phyloP scores from a whole-genome alignment of 2,888 invertebrate genomes.

The Noctua comes region DNA sequence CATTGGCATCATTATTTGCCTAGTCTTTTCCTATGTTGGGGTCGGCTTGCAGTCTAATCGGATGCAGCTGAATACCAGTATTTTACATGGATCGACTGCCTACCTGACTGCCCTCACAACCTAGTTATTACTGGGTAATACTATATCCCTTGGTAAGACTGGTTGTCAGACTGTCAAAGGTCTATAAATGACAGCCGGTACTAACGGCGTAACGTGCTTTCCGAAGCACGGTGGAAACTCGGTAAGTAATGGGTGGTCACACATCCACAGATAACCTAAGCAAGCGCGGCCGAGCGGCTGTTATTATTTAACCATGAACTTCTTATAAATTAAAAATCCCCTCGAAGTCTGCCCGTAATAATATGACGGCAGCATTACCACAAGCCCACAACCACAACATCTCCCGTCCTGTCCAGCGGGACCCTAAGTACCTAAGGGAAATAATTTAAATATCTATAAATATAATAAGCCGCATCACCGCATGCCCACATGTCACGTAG shows the following conservation, averaged over 20 bases:
- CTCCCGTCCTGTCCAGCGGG: slow-evolving; percentile 3
- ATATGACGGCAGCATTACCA: slow-evolving; percentile 9
- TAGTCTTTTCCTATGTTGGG: not conserved
- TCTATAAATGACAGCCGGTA: not conserved
- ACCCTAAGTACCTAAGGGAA: slow-evolving; percentile 19
- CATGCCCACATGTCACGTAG: slow-evolving; percentile 47
- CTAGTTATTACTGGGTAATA: too few species aligned
- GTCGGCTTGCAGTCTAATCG: too few species aligned
- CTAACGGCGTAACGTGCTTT: too few species aligned
- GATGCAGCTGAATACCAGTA: too few species aligned
- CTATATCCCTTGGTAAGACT: not conserved
- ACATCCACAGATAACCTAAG: too few species aligned
- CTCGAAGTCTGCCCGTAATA: not conserved
- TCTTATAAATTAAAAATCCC: not conserved
- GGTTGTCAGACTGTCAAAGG: not conserved
- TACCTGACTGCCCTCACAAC: too few species aligned
- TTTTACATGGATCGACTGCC: too few species aligned
- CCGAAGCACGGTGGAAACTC: too few species aligned
- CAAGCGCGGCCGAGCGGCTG: too few species aligned
- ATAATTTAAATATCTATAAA: slow-evolving; percentile 30
- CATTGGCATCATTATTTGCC: not conserved
- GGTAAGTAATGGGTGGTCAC: too few species aligned
- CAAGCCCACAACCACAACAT: slow-evolving; percentile 39
- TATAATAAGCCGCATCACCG: slow-evolving; percentile 6
- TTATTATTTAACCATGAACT: too few species aligned